Evolutionary conservation across 2,888 invertebrate genomes (phyloP).

Genomic region (Eupithecia inturbata): DNA sequence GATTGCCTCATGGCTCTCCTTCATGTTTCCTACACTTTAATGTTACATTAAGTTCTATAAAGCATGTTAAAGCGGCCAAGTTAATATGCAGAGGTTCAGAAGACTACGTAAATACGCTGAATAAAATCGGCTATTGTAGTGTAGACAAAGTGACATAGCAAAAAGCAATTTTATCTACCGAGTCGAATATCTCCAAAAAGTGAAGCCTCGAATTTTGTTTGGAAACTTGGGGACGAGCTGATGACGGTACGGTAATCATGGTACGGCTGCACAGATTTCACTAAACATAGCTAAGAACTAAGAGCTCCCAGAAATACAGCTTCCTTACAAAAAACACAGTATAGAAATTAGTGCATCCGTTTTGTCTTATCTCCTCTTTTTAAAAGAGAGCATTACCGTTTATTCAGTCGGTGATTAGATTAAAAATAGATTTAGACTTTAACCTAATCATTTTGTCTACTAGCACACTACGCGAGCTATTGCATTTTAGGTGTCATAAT

Average conservation of each 20-base stretch:
- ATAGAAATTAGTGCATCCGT: neutral
- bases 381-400: neutral
- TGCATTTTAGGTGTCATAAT: constrained; percentile 54
- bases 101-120: neutral
- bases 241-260: neutral
- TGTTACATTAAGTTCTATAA: neutral
- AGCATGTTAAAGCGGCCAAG: neutral
- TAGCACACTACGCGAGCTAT: constrained; percentile 32
- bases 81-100: neutral
- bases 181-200: neutral
- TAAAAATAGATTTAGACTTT: neutral
- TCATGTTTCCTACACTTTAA: neutral
- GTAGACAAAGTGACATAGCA: constrained; percentile 1
- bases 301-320: neutral
- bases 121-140: neutral
- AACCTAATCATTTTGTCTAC: neutral
- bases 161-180: neutral
- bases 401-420: neutral
- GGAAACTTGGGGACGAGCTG: neutral
- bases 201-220: neutral
- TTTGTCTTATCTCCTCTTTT: neutral
- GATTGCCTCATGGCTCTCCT: neutral
- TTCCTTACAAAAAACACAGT: constrained; percentile 4
- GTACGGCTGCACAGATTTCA: neutral
- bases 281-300: constrained; percentile 2